Base-by-base conservation (phyloP, 2,888 invertebrate species). In the Callyntrura guangdongensis region DNA sequence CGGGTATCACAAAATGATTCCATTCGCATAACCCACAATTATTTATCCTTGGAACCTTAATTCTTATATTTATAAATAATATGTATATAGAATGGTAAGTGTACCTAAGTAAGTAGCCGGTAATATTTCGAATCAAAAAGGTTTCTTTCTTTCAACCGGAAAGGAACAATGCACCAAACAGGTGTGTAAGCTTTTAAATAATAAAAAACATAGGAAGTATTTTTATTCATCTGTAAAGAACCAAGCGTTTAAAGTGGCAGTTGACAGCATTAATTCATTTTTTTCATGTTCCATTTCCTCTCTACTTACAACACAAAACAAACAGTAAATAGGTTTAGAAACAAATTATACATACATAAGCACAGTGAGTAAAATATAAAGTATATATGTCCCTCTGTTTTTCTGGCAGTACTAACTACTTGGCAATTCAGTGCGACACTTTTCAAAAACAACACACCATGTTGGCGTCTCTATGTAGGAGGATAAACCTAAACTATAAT, bases 261-360 rank as follows among this genome's bases (percentile, higher is more conserved):
- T 49, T 77, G 74, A 77, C 74, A 49, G n/a, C 74, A 77, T 53
- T 77, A 53, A 22, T 77, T 20, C 56, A 81, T 36, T 36, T 81
- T 49, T 56, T 83, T 47, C 61, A 59, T 45, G 45, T 82, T 82
- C 22, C 67, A 61, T 67, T 83, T 49, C 61, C 81, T 64, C 67
- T 83, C n/a, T 72, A 22, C 36, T 36, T 6, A 36, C 36, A 36
- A 36, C 36, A 36, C 61, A 67, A 83, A 25, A 20, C 22, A 83
- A 64, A 49, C 47, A 83, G 14, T 81, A 83, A 83, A 83, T 67
- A 81, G 56, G 56, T 59, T 59, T 9, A n/a, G 67, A 11, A 22
- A n/a, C 72, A 81, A 81, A 81, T 77, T 22, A 81, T 79, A 27
- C 27, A 36, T 36, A 36, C 36, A 36, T 59, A 36, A 17, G 56